These are phyloP conservation scores for Sphenopsis melanotis DNA, from an alignment of 2,797 vertebrate species.

Conservation along the genomic window DNA sequence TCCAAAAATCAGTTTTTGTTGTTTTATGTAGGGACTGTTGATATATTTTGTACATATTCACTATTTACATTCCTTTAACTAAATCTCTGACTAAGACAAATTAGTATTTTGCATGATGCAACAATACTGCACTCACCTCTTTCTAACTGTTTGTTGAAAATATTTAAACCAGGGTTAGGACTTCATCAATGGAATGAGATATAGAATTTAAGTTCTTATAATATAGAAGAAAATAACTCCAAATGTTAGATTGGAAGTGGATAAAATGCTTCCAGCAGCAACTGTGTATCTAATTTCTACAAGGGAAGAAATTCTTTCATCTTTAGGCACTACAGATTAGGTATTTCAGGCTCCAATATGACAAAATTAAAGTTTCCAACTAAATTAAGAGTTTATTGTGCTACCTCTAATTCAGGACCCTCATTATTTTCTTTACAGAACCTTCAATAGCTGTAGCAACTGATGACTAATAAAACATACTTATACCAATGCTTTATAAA, in stretches of 20 bases:
- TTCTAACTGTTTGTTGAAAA: background rate
- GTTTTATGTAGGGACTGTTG: background rate
- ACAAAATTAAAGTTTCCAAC: background rate
- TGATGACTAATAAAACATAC: background rate
- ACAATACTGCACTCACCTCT: background rate
- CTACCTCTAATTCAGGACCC: background rate
- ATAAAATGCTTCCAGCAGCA: background rate
- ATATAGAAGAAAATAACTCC: background rate
- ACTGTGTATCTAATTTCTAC: background rate
- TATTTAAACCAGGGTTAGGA: background rate
- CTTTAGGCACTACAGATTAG: background rate
- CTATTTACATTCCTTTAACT: background rate
- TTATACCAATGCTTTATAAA: background rate
- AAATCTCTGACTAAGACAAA: background rate
- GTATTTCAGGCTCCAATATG: background rate
- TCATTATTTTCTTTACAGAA: background rate
- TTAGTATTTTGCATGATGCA: background rate
- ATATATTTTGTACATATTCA: background rate
- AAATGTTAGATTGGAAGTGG: background rate
- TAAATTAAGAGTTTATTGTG: background rate
- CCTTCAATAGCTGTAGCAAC: background rate
- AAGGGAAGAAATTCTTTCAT: background rate
- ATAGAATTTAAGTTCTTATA: background rate
- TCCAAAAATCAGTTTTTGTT: background rate
- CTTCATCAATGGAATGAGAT: background rate